Evolutionary conservation across 37 sponge, comb jelly and placozoan species (phyloP).

Genomic region (Agelas oroides): DNA sequence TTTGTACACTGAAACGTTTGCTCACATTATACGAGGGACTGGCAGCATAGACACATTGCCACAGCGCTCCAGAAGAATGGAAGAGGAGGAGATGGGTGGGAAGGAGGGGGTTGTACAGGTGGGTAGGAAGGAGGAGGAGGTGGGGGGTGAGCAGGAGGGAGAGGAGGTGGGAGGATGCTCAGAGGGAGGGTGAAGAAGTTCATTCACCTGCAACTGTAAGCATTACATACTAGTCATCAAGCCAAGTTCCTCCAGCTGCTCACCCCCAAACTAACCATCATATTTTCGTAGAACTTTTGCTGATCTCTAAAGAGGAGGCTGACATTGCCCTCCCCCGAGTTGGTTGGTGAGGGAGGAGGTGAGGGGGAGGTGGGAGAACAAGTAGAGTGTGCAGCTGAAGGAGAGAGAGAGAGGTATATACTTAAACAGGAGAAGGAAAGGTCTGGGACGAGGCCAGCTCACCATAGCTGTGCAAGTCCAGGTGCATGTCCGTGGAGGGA

Average conservation of each 20-base stretch:
- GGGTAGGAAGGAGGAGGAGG: too few relatives aligned
- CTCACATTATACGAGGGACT: slow-evolving; percentile 3
- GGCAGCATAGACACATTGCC: slow-evolving; percentile 11
- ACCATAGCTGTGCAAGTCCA: slow-evolving; percentile 35
- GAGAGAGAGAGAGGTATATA: not conserved
- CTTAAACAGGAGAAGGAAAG: not conserved
- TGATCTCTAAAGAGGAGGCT: slow-evolving; percentile 1
- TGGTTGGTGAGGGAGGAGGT: too few relatives aligned
- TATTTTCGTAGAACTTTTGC: slow-evolving; percentile 25
- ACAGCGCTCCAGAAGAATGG: too few relatives aligned
- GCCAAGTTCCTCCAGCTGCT: too few relatives aligned
- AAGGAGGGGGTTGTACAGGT: too few relatives aligned
- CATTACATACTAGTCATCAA: too few relatives aligned
- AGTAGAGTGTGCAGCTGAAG: not conserved
- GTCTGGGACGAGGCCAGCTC: too few relatives aligned
- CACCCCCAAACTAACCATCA: slow-evolving; percentile 14
- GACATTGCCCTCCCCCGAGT: not conserved
- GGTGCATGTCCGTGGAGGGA: slow-evolving; percentile 16
- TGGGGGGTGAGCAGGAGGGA: too few relatives aligned
- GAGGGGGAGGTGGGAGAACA: not conserved
- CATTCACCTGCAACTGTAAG: slow-evolving; percentile 9
- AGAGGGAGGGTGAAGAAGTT: not conserved
- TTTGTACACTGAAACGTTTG: too few relatives aligned
- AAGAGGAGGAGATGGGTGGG: too few relatives aligned
- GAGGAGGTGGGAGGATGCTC: too few relatives aligned